phyloP scores from a whole-genome alignment of 2,888 invertebrate species.

The Odontocolon sp. region DNA sequence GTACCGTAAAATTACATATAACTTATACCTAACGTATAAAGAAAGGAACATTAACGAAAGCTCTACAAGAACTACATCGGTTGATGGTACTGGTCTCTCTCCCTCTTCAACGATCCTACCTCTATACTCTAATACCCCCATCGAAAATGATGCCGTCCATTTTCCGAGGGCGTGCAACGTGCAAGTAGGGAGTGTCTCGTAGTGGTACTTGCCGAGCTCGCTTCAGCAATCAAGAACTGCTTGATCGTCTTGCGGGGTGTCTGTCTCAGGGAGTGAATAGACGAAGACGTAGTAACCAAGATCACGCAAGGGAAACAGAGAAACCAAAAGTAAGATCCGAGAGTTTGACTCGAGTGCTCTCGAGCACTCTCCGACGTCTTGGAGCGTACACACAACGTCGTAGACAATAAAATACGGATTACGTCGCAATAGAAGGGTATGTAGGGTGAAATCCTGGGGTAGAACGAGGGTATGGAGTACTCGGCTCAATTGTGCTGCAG shows the following conservation, averaged over 20 bases:
- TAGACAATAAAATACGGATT: conserved; percentile 61
- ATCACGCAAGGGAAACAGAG: background rate
- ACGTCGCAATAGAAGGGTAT: conserved; percentile 15
- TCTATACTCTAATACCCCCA: background rate
- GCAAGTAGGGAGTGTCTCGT: conserved; percentile 17
- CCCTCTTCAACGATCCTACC: background rate
- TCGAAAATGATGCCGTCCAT: conserved; percentile 45
- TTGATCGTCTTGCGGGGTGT: conserved; percentile 65
- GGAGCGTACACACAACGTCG: conserved; percentile 52
- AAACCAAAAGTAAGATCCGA: conserved; percentile 18
- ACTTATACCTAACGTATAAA: too few relatives aligned
- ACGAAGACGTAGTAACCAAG: background rate
- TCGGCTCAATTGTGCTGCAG: conserved; percentile 7
- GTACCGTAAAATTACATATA: too few relatives aligned
- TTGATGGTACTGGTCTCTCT: too few relatives aligned
- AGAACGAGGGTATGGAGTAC: conserved; percentile 11
- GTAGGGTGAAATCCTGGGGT: background rate
- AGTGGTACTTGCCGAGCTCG: conserved; percentile 56
- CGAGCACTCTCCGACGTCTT: conserved; percentile 50
- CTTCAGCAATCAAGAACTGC: conserved; percentile 67
- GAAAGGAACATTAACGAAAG: conserved; percentile 14
- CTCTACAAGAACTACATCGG: too few relatives aligned
- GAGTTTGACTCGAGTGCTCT: conserved; percentile 46
- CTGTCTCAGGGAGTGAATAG: conserved; percentile 46
- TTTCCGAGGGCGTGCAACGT: conserved; percentile 16